Conservation (phyloP, 1,140 invertebrate genomes). For the Ceratosolen solmsi region DNA sequence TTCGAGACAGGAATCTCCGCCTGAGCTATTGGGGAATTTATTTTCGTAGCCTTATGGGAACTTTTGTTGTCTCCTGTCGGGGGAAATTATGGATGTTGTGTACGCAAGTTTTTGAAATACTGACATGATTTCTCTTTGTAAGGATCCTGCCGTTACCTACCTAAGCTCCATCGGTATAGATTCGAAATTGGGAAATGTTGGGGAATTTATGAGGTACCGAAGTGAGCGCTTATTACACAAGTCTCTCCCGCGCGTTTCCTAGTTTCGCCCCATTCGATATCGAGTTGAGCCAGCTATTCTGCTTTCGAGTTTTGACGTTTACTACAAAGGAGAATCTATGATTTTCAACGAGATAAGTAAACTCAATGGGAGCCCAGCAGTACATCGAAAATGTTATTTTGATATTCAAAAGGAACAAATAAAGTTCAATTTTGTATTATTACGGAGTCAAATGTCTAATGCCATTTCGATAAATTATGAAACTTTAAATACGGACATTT, state of each 20-base stretch:
- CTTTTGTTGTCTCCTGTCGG: constrained; percentile 7
- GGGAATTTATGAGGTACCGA: not conserved
- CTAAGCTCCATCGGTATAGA: not conserved
- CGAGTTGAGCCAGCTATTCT: not conserved
- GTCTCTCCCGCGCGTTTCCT: not conserved
- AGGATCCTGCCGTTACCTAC: not conserved
- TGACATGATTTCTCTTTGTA: not conserved
- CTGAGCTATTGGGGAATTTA: constrained; percentile 37
- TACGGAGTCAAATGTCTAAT: not conserved
- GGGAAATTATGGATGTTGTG: not conserved
- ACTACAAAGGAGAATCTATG: not conserved
- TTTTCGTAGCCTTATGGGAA: constrained; percentile 35
- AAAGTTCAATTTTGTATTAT: too few species aligned
- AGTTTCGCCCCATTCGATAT: not conserved
- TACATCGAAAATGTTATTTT: not conserved
- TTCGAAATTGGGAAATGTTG: not conserved
- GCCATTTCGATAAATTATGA: not conserved
- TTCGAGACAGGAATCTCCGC: not conserved
- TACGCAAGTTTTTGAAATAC: constrained; percentile 5
- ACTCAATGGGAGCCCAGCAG: not conserved
- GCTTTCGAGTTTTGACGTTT: not conserved
- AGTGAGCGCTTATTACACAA: not conserved
- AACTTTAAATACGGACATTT: not conserved
- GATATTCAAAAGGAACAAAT: too few species aligned
- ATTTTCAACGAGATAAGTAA: not conserved